Conservation (phyloP, 2,888 invertebrate genomes). For the Heteromurus nitidus region DNA sequence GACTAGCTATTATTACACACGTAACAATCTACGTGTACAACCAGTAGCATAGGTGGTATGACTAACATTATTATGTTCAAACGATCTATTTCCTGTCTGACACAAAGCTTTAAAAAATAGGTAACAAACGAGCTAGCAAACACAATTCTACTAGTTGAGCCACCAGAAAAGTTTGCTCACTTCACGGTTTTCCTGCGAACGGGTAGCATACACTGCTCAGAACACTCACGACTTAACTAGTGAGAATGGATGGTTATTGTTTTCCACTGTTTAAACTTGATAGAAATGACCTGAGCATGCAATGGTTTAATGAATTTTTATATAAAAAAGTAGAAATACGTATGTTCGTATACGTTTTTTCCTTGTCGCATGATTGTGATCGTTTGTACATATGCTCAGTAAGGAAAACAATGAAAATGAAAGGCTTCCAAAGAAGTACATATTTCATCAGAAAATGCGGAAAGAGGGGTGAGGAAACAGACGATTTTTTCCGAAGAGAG, state of each 20-base stretch:
- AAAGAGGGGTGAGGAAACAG: conserved; percentile 20
- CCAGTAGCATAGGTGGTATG: conserved; percentile 38
- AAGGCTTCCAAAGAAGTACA: not conserved
- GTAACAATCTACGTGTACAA: conserved; percentile 4
- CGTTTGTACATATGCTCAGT: too few species aligned
- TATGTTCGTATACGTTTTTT: too few species aligned
- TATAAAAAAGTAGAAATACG: conserved; percentile 33
- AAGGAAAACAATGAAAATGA: too few species aligned
- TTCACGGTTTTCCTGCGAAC: conserved; percentile 36
- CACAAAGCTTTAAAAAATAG: conserved; percentile 41
- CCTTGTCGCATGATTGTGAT: too few species aligned
- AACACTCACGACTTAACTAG: not conserved
- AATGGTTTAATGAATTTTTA: conserved; percentile 43
- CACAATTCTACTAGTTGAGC: not conserved
- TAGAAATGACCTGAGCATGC: conserved; percentile 41
- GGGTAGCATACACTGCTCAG: conserved; percentile 30
- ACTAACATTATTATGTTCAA: conserved; percentile 59
- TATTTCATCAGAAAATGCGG: conserved; percentile 21
- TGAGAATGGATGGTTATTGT: conserved; percentile 34
- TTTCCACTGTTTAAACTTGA: not conserved
- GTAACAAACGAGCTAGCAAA: conserved; percentile 47
- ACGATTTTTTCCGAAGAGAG: conserved; percentile 20
- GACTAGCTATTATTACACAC: not conserved
- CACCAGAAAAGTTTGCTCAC: not conserved
- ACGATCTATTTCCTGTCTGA: conserved; percentile 63